Conservation (phyloP, 2,888 invertebrate species). For the Aleiodes alternator region DNA sequence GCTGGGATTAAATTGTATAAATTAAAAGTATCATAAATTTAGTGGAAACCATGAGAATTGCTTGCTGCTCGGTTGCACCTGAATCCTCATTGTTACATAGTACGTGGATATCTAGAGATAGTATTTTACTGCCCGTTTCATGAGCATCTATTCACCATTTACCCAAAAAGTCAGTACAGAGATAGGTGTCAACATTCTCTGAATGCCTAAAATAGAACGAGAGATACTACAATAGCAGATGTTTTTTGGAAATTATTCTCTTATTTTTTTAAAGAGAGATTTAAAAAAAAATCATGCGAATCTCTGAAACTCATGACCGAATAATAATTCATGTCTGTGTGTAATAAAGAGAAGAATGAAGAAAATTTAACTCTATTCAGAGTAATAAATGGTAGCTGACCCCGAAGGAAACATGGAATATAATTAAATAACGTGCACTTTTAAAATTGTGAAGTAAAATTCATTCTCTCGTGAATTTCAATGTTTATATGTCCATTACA, state of each 20-base stretch:
- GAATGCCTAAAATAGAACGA: slow-evolving; percentile 13
- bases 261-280: neutral
- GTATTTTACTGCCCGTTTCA: slow-evolving; percentile 65
- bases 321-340: neutral
- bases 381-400: neutral
- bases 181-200: slow-evolving; percentile 16
- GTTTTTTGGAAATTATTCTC: too few relatives aligned
- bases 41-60: neutral
- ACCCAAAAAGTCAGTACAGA: neutral
- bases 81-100: slow-evolving; percentile 1
- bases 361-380: neutral
- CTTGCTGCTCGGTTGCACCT: neutral
- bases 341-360: neutral
- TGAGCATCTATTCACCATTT: slow-evolving; percentile 53
- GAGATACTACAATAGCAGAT: slow-evolving; percentile 15
- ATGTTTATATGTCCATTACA: neutral
- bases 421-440: neutral
- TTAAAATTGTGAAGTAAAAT: too few relatives aligned
- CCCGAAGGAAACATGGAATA: slow-evolving; percentile 9
- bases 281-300: slow-evolving; percentile 35
- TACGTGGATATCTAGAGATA: neutral
- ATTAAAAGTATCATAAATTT: too few relatives aligned
- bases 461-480: neutral
- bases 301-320: slow-evolving; percentile 17
- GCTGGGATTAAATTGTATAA: neutral